phyloP scores from a whole-genome alignment of 2,888 invertebrate genomes.

The Dorcus parallelipipedus region DNA sequence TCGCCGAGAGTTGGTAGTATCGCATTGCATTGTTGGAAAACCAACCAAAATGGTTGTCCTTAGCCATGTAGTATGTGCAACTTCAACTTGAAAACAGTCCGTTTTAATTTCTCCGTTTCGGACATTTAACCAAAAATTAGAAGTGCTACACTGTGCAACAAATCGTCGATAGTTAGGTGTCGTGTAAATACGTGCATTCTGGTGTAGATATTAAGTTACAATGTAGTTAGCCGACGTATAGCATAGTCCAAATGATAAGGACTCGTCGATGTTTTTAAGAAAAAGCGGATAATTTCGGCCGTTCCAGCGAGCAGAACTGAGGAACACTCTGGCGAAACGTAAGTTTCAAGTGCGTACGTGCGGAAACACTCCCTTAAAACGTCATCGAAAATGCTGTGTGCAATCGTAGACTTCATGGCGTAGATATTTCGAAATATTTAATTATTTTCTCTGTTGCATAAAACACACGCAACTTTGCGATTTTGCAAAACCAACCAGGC shows the following conservation, averaged over 20 bases:
- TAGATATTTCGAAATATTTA: conserved; percentile 32
- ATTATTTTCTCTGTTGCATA: conserved; percentile 30
- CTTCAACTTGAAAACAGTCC: conserved; percentile 35
- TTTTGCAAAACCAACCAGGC: background rate
- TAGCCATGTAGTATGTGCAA: conserved; percentile 40
- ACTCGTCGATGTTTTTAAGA: conserved; percentile 29
- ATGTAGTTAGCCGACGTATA: conserved; percentile 28
- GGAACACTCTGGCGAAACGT: conserved; percentile 23
- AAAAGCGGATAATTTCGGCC: conserved; percentile 19
- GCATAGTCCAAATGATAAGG: conserved; percentile 31
- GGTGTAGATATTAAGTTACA: conserved; percentile 20
- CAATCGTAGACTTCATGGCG: conserved; percentile 25
- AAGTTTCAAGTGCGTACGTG: conserved; percentile 21
- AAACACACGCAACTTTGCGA: conserved; percentile 10
- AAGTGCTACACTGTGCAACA: conserved; percentile 13
- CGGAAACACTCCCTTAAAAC: conserved; percentile 28
- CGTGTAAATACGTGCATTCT: conserved; percentile 16
- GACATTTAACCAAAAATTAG: conserved; percentile 22
- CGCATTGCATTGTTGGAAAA: conserved; percentile 46
- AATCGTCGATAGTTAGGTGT: conserved; percentile 13
- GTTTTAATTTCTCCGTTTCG: conserved; percentile 27
- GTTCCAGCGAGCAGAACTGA: conserved; percentile 13
- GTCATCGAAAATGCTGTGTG: conserved; percentile 26
- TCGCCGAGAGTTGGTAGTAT: conserved; percentile 24
- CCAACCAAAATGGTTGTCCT: conserved; percentile 45